A percentile compares a stretch with the other conserved stretches of the same genome.
Conservation (phyloP, 2,113 vertebrate species). For the Trematomus loennbergii region DNA sequence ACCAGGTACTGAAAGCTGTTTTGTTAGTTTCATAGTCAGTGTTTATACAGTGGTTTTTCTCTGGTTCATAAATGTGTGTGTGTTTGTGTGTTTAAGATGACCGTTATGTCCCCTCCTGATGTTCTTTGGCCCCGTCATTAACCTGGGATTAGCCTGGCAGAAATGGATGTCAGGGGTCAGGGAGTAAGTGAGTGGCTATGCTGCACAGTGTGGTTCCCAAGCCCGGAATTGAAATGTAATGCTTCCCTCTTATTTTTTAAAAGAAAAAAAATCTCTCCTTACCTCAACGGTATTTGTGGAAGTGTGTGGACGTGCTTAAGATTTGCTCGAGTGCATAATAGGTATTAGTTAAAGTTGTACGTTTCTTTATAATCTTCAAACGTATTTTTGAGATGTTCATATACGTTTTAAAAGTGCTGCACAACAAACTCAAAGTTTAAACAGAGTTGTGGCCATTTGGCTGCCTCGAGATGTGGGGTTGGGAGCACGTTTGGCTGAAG, state of each 20-base stretch:
- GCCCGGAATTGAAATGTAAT: conserved; percentile 56
- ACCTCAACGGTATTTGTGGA: conserved; percentile 40
- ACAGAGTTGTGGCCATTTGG: conserved; percentile 34
- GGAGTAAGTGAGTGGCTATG: conserved; percentile 55
- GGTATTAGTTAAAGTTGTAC: conserved; percentile 16
- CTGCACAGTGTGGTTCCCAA: conserved; percentile 49
- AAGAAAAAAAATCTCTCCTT: conserved; percentile 28
- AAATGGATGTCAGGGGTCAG: conserved; percentile 64
- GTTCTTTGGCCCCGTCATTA: conserved; percentile 65
- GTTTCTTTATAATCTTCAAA: conserved; percentile 20
- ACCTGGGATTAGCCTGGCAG: conserved; percentile 70
- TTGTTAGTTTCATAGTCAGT: neutral
- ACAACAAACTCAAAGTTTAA: conserved; percentile 39
- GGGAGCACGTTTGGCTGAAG: conserved; percentile 48
- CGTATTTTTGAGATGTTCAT: conserved; percentile 28
- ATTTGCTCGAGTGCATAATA: conserved; percentile 7
- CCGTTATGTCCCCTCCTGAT: conserved; percentile 39
- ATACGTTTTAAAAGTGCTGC: conserved; percentile 7
- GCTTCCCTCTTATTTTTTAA: conserved; percentile 30
- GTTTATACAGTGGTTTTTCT: neutral
- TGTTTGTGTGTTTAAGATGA: conserved; percentile 40
- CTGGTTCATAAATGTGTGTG: conserved; percentile 6
- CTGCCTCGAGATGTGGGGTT: conserved; percentile 20
- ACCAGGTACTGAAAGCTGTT: neutral
- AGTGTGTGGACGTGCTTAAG: conserved; percentile 3